phyloP scores from a whole-genome alignment of 1,140 invertebrate genomes.

The Cyclina sinensis region DNA sequence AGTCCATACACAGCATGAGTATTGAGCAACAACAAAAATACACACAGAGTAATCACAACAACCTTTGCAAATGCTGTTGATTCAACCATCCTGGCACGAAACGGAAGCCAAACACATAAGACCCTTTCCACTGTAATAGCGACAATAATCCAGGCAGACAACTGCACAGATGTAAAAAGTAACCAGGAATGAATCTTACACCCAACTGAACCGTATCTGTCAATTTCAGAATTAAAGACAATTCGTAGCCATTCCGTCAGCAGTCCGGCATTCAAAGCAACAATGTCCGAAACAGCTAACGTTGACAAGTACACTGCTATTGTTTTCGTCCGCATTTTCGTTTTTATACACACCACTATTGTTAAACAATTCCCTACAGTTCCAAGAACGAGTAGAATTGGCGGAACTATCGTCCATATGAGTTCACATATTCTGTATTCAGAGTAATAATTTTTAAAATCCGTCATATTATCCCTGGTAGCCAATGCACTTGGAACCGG shows the following conservation, averaged over 20 bases:
- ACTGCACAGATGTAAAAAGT: not conserved
- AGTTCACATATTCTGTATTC: not conserved
- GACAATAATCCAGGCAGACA: constrained; percentile 1
- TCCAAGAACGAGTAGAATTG: constrained; percentile 5
- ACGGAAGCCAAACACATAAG: constrained; percentile 63
- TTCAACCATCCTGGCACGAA: not conserved
- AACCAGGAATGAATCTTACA: constrained; percentile 18
- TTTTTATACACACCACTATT: not conserved
- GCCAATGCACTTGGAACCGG: no score
- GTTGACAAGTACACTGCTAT: constrained; percentile 10
- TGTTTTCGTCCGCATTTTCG: not conserved
- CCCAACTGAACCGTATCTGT: not conserved
- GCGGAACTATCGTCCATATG: constrained; percentile 18
- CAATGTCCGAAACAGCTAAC: not conserved
- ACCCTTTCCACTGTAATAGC: not conserved
- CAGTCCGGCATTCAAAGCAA: constrained; percentile 60
- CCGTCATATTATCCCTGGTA: no score
- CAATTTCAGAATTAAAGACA: not conserved
- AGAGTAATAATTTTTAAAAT: not conserved
- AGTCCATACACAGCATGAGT: not conserved
- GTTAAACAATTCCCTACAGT: constrained; percentile 9
- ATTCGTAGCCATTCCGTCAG: constrained; percentile 72
- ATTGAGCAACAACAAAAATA: not conserved
- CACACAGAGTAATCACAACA: not conserved
- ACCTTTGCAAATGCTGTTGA: not conserved